Evolutionary conservation across 92 coral and sea anemone species (phyloP).

Genomic region (Phenganax subtilis): DNA sequence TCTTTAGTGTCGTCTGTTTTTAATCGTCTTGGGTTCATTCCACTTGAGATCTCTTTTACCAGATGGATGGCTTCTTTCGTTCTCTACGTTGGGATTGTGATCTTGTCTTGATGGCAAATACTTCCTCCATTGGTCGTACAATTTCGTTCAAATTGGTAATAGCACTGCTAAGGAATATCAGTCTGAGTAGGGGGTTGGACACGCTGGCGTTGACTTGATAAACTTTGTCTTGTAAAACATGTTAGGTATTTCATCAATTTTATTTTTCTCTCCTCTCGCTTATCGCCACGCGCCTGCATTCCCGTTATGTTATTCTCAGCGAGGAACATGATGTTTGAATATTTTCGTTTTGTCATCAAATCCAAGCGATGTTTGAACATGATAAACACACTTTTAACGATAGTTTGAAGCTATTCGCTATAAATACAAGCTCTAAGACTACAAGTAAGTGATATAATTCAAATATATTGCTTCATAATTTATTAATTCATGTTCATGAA

Average conservation of each 20-base stretch:
- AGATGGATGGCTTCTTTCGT: neutral
- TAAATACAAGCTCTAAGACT: too few relatives aligned
- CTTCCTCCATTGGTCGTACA: neutral
- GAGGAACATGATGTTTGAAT: too few relatives aligned
- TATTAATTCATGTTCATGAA: neutral
- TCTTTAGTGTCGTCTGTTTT: neutral
- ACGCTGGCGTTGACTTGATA: slow-evolving; percentile 6
- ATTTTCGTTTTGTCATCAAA: too few relatives aligned
- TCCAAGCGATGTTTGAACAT: too few relatives aligned
- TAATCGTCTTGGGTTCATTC: neutral
- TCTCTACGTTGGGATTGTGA: neutral
- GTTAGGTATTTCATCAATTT: too few relatives aligned
- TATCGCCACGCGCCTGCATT: too few relatives aligned
- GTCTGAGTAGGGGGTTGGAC: slow-evolving; percentile 32
- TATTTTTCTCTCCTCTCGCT: too few relatives aligned
- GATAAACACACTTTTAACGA: too few relatives aligned
- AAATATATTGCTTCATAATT: too few relatives aligned
- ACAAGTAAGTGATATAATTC: too few relatives aligned
- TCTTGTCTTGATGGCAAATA: neutral
- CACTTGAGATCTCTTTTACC: neutral
- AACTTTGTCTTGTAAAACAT: slow-evolving; percentile 4
- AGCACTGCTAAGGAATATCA: slow-evolving; percentile 37
- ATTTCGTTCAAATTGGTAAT: slow-evolving; percentile 12
- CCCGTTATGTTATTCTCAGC: too few relatives aligned
- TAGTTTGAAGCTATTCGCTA: too few relatives aligned